A percentile compares a stretch with the other conserved stretches of the same genome.
phyloP scores from a whole-genome alignment of 2,888 invertebrate species.

The Megalurothrips usitatus region DNA sequence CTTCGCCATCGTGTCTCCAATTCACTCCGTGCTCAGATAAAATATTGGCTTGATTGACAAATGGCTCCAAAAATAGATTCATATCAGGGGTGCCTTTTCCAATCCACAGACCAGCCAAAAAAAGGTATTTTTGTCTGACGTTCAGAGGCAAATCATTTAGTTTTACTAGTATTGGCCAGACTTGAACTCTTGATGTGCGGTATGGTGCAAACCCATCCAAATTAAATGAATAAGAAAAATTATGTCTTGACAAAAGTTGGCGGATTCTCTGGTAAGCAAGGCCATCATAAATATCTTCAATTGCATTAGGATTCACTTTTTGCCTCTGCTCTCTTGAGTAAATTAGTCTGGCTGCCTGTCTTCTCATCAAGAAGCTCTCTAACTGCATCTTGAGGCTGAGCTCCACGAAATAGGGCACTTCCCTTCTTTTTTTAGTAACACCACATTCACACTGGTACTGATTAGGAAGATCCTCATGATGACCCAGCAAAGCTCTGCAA shows the following conservation, averaged over 20 bases:
- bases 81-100: background rate
- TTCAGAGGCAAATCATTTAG: background rate
- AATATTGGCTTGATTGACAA: background rate
- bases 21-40: background rate
- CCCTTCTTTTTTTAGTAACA: no score
- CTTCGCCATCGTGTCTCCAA: background rate
- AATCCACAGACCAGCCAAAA: background rate
- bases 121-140: background rate
- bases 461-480: background rate
- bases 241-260: background rate
- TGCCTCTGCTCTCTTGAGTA: background rate
- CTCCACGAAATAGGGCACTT: background rate
- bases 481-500: background rate
- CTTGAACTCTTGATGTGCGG: background rate
- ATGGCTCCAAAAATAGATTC: background rate
- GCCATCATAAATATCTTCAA: background rate
- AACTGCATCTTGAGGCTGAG: background rate
- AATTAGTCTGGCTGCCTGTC: background rate
- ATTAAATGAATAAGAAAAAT: background rate
- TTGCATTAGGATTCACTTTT: background rate
- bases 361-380: background rate
- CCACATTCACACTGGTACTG: background rate
- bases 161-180: background rate
- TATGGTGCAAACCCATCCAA: background rate
- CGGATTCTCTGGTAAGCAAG: background rate